phyloP scores from a whole-genome alignment of 2,888 invertebrate species.

The Protonemura montana region DNA sequence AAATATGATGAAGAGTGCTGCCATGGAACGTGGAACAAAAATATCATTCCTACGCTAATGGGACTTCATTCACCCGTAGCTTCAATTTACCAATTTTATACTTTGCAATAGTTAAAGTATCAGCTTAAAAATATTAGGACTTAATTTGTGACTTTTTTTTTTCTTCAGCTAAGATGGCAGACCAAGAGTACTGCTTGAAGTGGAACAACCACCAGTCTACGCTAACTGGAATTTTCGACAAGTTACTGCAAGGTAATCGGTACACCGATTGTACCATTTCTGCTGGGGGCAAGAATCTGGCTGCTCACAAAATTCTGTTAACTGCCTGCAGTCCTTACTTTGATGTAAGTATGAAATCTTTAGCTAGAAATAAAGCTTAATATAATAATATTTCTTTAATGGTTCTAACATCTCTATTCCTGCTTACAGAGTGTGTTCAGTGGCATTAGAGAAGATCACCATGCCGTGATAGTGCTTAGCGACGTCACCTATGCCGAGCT shows the following conservation, averaged over 20 bases:
- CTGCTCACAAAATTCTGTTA: slow-evolving; percentile 93
- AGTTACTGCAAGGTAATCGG: slow-evolving; percentile 87
- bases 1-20: neutral
- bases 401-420: no score
- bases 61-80: no score
- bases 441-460: slow-evolving; percentile 78
- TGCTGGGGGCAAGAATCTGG: slow-evolving; percentile 89
- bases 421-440: slow-evolving; percentile 80
- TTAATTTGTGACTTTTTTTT: neutral
- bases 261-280: slow-evolving; percentile 94
- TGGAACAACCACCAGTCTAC: slow-evolving; percentile 97
- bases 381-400: no score
- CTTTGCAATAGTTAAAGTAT: neutral
- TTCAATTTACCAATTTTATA: no score
- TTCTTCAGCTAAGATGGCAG: slow-evolving; percentile 55
- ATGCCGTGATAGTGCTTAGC: slow-evolving; percentile 90
- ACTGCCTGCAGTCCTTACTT: slow-evolving; percentile 72
- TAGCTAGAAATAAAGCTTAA: slow-evolving; percentile 58
- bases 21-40: no score
- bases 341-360: slow-evolving; percentile 59
- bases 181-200: slow-evolving; percentile 92
- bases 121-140: neutral
- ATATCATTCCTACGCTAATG: no score
- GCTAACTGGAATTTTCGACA: slow-evolving; percentile 90
- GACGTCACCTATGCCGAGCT: slow-evolving; percentile 91